Evolutionary conservation across 1,140 invertebrate genomes (phyloP), one percentile per base, ranked within the genome.

Genomic region (Rhagoletis zephyria): DNA sequence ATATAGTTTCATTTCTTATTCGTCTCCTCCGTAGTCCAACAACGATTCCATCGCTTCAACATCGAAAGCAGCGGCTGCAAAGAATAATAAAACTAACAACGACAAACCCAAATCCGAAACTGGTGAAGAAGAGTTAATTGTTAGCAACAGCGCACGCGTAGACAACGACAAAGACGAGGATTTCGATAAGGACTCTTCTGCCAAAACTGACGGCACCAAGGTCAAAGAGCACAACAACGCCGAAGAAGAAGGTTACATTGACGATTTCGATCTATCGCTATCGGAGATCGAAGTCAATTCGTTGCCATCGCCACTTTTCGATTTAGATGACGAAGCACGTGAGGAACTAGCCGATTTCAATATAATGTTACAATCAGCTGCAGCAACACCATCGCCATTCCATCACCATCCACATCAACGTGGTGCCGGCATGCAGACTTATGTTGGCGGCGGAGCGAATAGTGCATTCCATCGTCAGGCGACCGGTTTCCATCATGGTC

Each of bases 281-380:
- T 91, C 90, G 12, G 89, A 89, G 74, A 64, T 88, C 64, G 88
- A 88, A 87, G 86, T 87, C 64, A 64, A 56, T 63, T 88, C 87
- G 16, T 88, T 92, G 89, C 90, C 90, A 89, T 93, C 92, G 89
- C 90, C 90, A 87, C 88, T 93, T 67, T 93, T 93, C 88, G 90
- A 92, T 90, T 93, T 93, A 91, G 92, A 93, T 92, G 91, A 93
- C 89, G 91, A 92, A 89, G 91, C 92, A 89, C 92, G 92, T 65
- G 90, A 90, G 89, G 91, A 92, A 90, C 63, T 92, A 92, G 92
- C 91, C 89, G 92, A 89, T 87, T 86, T 89, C 51, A 88, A 89
- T 86, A 89, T 91, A 89, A 93, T 93, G 92, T 90, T 93, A 88
- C 92, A 93, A 90, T 93, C 92, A 77, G 90, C 91, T 64, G 90